Evolutionary conservation across 2,797 vertebrate species (phyloP).

Genomic region (Microchirus variegatus): DNA sequence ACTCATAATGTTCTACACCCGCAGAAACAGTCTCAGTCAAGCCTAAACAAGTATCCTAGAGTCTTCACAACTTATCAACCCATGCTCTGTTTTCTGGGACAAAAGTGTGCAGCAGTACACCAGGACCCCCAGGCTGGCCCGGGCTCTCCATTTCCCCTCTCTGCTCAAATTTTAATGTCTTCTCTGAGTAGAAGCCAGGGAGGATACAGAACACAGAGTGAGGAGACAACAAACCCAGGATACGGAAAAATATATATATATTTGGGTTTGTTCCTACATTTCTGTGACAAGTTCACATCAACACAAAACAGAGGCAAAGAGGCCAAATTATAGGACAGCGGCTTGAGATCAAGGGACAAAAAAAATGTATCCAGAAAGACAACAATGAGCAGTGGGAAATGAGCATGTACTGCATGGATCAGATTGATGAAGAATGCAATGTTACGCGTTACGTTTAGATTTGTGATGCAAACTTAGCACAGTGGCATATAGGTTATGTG

Average conservation of each 20-base stretch:
- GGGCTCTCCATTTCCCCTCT: slow-evolving; percentile 25
- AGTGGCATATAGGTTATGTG: slow-evolving; percentile 21
- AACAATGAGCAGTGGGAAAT: background rate
- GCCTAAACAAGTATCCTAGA: slow-evolving; percentile 38
- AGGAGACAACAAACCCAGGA: slow-evolving; percentile 35
- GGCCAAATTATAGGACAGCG: slow-evolving; percentile 25
- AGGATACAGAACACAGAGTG: slow-evolving; percentile 39
- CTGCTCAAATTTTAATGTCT: slow-evolving; percentile 63
- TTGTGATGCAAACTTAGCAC: slow-evolving; percentile 22
- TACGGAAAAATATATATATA: slow-evolving; percentile 32
- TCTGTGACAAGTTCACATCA: slow-evolving; percentile 27
- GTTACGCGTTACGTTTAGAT: slow-evolving; percentile 7
- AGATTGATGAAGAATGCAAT: background rate
- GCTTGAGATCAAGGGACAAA: slow-evolving; percentile 13
- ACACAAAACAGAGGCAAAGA: slow-evolving; percentile 23
- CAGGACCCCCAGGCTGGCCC: slow-evolving; percentile 42
- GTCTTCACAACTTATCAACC: slow-evolving; percentile 47
- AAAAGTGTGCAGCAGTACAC: slow-evolving; percentile 54
- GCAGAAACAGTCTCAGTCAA: slow-evolving; percentile 29
- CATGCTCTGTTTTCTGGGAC: slow-evolving; percentile 53
- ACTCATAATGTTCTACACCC: slow-evolving; percentile 38
- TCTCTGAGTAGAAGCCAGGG: slow-evolving; percentile 32
- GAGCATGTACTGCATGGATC: too few species aligned
- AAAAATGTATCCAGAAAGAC: background rate
- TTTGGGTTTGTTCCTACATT: slow-evolving; percentile 40